phyloP scores from a whole-genome alignment of 2,797 vertebrate genomes.

The Hoplostethus atlanticus region DNA sequence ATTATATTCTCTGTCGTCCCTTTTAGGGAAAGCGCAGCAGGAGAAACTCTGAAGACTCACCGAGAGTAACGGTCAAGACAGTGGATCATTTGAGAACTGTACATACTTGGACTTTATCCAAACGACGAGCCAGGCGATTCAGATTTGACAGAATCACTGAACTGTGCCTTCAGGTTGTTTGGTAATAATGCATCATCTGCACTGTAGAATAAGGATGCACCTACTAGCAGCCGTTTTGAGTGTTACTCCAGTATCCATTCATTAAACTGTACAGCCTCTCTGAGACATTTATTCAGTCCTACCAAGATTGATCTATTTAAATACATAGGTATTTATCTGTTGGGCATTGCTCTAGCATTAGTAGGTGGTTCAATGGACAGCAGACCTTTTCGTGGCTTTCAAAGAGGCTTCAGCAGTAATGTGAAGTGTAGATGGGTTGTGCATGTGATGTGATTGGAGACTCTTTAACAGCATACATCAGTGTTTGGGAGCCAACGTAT shows the following conservation, averaged over 20 bases:
- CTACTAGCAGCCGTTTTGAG: background rate
- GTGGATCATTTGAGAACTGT: conserved; percentile 7
- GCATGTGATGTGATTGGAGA: no score
- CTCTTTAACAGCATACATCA: background rate
- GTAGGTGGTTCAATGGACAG: background rate
- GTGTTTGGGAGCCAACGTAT: background rate
- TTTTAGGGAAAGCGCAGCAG: conserved; percentile 78
- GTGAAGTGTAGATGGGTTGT: background rate
- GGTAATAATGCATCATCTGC: background rate
- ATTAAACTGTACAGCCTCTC: background rate
- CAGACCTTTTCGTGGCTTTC: background rate
- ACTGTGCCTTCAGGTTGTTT: conserved; percentile 13
- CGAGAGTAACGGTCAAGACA: conserved; percentile 71
- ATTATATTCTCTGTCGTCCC: conserved; percentile 11
- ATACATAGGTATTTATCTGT: background rate
- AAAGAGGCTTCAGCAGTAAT: background rate
- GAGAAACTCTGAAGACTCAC: conserved; percentile 79
- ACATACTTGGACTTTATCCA: conserved; percentile 14
- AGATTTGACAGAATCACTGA: conserved; percentile 10
- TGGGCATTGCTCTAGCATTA: background rate
- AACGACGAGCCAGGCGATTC: conserved; percentile 22
- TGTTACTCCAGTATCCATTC: background rate
- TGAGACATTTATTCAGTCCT: conserved; percentile 14
- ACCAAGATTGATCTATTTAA: background rate
- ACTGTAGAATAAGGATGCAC: conserved; percentile 15